A percentile compares a stretch with the other conserved stretches of the same genome.
Evolutionary conservation across 2,888 invertebrate species (phyloP).

Genomic region (Euspilapteryx auroguttella): DNA sequence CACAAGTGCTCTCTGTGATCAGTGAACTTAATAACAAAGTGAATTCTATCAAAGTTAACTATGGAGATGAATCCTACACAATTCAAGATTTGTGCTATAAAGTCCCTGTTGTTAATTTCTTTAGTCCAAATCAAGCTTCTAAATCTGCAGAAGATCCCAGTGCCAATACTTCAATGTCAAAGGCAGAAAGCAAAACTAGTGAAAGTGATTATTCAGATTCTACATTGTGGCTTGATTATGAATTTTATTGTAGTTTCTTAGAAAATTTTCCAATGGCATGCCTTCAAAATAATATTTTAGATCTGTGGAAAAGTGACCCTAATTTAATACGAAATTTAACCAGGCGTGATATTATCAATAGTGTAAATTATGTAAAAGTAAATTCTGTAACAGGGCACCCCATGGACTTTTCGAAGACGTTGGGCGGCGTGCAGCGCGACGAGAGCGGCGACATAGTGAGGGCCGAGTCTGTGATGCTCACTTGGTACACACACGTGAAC

Average conservation of each 20-base stretch:
- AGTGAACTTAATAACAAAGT: constrained; percentile 55
- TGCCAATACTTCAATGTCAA: constrained; percentile 8
- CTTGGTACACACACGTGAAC: constrained; percentile 69
- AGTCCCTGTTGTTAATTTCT: constrained; percentile 43
- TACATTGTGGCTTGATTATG: constrained; percentile 54
- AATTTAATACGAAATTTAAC: constrained; percentile 53
- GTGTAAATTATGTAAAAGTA: constrained; percentile 58
- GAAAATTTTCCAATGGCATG: constrained; percentile 65
- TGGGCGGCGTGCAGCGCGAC: constrained; percentile 65
- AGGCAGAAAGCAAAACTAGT: constrained; percentile 12
- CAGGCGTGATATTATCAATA: constrained; percentile 62
- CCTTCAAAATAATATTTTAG: constrained; percentile 66
- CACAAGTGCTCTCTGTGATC: constrained; percentile 55
- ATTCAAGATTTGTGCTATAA: constrained; percentile 40
- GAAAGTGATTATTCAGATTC: constrained; percentile 52
- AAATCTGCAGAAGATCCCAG: constrained; percentile 18
- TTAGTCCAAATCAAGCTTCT: constrained; percentile 17
- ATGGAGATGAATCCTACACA: constrained; percentile 18
- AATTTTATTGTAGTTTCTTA: constrained; percentile 66
- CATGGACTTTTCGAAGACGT: constrained; percentile 61
- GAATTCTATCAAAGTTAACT: constrained; percentile 26
- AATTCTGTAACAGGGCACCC: constrained; percentile 70
- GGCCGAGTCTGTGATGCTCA: constrained; percentile 64
- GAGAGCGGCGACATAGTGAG: constrained; percentile 61
- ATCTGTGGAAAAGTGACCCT: constrained; percentile 69